phyloP scores from a whole-genome alignment of 2,113 vertebrate species.

The Phocoena phocoena region DNA sequence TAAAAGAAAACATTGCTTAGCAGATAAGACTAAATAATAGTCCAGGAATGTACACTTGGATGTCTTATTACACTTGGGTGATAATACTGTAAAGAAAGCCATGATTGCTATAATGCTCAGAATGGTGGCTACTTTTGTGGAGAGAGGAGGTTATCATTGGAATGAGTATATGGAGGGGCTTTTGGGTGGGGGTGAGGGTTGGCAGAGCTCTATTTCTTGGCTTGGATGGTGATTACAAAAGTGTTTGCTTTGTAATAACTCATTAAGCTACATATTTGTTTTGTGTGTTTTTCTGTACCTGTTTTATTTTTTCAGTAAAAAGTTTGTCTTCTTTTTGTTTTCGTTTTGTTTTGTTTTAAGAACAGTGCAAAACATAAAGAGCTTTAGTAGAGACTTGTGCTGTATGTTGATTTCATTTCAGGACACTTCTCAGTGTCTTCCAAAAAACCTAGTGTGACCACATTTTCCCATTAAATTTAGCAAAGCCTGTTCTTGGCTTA shows the following conservation, averaged over 20 bases:
- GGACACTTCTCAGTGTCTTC: neutral
- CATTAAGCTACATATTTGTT: neutral
- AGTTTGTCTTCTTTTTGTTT: neutral
- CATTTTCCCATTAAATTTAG: conserved; percentile 16
- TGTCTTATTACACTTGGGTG: neutral
- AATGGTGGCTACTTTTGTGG: neutral
- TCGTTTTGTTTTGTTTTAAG: neutral
- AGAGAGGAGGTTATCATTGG: neutral
- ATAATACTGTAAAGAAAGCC: neutral
- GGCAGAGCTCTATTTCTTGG: neutral
- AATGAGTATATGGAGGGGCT: neutral
- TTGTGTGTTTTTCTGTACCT: neutral
- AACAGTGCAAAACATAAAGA: neutral
- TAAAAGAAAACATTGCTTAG: neutral
- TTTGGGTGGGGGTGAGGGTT: neutral
- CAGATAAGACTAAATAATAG: neutral
- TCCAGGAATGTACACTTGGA: neutral
- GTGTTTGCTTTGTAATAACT: neutral
- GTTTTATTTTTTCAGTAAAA: neutral
- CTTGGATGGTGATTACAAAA: neutral
- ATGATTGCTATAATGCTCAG: neutral
- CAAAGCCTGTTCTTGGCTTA: conserved; percentile 10
- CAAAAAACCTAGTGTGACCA: neutral
- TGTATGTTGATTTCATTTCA: neutral
- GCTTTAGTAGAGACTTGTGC: neutral